These are phyloP conservation scores for western clawed frog (Xenopus tropicalis) DNA, from an alignment of 2,113 vertebrate genomes.

Conservation along the genomic window UCB_Xtro_10.0 CM004448.2:2447501-2448000, in stretches of 20 bases:
- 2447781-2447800: not conserved
- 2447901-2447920: slow-evolving; percentile 65
- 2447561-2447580: too few relatives aligned
- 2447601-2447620: too few relatives aligned
- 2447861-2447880: slow-evolving; percentile 57
- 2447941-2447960: slow-evolving; percentile 65
- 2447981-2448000: slow-evolving; percentile 80
- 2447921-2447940: slow-evolving; percentile 65
- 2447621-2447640: too few relatives aligned
- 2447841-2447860: slow-evolving; percentile 55
- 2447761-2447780: not conserved
- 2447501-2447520: too few relatives aligned
- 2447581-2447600: too few relatives aligned
- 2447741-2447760: not conserved
- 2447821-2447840: slow-evolving; percentile 82
- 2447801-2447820: too few relatives aligned
- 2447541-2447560: too few relatives aligned
- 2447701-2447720: slow-evolving; percentile 70
- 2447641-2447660: too few relatives aligned
- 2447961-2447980: slow-evolving; percentile 84
- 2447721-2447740: slow-evolving; percentile 71
- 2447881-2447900: slow-evolving; percentile 66
- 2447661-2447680: not conserved
- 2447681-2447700: slow-evolving; percentile 69
- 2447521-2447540: too few relatives aligned